A percentile compares a stretch with the other conserved stretches of the same genome.
Evolutionary conservation across 1,140 invertebrate species (phyloP).

Genomic region (Linepithema humile): DNA sequence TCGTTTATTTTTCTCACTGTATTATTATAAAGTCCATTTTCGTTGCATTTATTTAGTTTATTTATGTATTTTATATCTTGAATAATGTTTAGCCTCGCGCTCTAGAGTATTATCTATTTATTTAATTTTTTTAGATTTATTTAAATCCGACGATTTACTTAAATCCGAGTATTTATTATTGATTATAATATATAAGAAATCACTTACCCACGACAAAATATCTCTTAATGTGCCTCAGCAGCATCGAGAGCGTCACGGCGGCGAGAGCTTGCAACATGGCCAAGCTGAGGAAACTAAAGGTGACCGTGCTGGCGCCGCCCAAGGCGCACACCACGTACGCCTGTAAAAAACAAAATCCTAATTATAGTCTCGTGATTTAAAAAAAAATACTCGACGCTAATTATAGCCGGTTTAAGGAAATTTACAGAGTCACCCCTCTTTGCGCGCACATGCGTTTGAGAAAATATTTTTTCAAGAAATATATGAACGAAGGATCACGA

Average conservation of each 20-base stretch:
- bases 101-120: background rate
- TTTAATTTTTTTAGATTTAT: background rate
- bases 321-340: conserved; percentile 88
- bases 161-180: background rate
- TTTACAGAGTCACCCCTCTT: background rate
- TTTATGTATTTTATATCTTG: background rate
- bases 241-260: conserved; percentile 88
- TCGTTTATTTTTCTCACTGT: background rate
- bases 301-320: conserved; percentile 86
- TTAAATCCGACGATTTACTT: background rate
- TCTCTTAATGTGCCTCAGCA: conserved; percentile 87
- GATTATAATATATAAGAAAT: background rate
- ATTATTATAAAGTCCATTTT: background rate
- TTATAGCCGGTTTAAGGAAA: background rate
- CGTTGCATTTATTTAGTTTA: background rate
- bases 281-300: conserved; percentile 87
- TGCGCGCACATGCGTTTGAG: background rate
- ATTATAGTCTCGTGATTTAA: background rate
- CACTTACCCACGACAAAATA: conserved; percentile 87
- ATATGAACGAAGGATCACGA: background rate
- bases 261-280: conserved; percentile 88
- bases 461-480: background rate
- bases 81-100: background rate
- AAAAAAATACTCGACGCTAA: background rate
- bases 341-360: conserved; percentile 73